phyloP scores from a whole-genome alignment of 2,888 invertebrate genomes.

The Nephrotoma appendiculata region DNA sequence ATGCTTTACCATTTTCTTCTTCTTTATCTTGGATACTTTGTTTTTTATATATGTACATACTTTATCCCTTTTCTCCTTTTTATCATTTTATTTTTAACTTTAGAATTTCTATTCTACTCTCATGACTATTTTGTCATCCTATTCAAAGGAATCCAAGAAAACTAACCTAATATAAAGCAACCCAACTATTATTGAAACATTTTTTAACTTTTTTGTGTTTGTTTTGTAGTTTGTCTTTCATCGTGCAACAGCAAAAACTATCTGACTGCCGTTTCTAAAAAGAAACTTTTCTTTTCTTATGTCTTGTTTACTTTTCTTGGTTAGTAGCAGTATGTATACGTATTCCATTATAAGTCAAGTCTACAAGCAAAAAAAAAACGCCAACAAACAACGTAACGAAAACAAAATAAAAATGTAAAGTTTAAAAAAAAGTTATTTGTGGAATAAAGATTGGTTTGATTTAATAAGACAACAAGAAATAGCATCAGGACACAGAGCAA shows the following conservation, averaged over 20 bases:
- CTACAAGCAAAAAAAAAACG: background rate
- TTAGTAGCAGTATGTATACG: background rate
- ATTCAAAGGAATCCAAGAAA: background rate
- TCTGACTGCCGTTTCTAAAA: background rate
- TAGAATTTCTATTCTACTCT: background rate
- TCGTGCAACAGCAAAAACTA: too few species aligned
- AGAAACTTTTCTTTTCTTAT: background rate
- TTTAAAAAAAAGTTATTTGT: background rate
- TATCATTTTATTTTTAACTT: background rate
- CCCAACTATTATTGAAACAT: background rate
- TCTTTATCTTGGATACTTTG: background rate
- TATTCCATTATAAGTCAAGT: background rate
- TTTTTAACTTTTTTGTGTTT: background rate
- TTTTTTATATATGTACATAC: background rate
- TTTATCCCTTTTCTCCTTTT: background rate
- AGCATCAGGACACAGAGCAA: background rate
- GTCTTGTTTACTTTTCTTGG: background rate
- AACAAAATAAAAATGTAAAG: background rate
- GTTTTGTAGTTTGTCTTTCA: background rate
- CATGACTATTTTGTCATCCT: background rate
- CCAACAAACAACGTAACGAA: background rate
- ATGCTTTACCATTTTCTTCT: background rate
- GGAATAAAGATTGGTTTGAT: background rate
- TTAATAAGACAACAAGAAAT: background rate
- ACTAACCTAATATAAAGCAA: background rate